These are phyloP conservation scores for Semotilus atromaculatus DNA, from an alignment of 2,797 vertebrate genomes.

Conservation along the genomic window DNA sequence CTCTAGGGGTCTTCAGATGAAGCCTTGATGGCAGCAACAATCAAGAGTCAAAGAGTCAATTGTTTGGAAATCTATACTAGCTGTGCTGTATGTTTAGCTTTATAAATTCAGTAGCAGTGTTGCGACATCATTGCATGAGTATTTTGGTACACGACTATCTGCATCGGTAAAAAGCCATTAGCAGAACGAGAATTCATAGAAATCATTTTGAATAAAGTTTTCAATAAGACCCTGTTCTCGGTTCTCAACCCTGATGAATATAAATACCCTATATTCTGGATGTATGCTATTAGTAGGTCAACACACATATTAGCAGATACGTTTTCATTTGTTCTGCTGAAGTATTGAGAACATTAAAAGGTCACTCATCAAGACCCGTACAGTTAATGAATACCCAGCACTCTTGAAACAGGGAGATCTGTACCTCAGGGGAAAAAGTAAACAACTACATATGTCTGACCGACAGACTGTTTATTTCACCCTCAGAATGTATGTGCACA, in stretches of 20 bases:
- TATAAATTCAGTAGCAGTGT: background rate
- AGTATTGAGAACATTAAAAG: slow-evolving; percentile 21
- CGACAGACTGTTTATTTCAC: slow-evolving; percentile 28
- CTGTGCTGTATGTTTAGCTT: background rate
- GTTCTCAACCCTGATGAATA: slow-evolving; percentile 11
- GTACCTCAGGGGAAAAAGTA: slow-evolving; percentile 10
- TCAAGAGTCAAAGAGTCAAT: background rate
- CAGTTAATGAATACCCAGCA: slow-evolving; percentile 37
- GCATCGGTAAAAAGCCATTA: background rate
- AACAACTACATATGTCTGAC: slow-evolving; percentile 42
- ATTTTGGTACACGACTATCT: background rate
- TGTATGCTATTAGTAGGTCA: slow-evolving; percentile 16
- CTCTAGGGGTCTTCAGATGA: background rate
- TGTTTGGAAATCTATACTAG: background rate
- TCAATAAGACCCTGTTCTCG: background rate
- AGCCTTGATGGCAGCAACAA: background rate
- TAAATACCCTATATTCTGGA: background rate
- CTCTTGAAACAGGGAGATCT: slow-evolving; percentile 20
- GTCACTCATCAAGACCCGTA: slow-evolving; percentile 16
- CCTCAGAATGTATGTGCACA: slow-evolving; percentile 6
- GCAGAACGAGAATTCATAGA: background rate
- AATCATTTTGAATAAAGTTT: background rate
- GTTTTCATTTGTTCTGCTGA: slow-evolving; percentile 5
- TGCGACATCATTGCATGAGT: background rate
- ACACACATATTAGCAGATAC: slow-evolving; percentile 14